Evolutionary conservation across 2,113 vertebrate genomes (phyloP).

Genomic region (Tenebrosternarchus preto): DNA sequence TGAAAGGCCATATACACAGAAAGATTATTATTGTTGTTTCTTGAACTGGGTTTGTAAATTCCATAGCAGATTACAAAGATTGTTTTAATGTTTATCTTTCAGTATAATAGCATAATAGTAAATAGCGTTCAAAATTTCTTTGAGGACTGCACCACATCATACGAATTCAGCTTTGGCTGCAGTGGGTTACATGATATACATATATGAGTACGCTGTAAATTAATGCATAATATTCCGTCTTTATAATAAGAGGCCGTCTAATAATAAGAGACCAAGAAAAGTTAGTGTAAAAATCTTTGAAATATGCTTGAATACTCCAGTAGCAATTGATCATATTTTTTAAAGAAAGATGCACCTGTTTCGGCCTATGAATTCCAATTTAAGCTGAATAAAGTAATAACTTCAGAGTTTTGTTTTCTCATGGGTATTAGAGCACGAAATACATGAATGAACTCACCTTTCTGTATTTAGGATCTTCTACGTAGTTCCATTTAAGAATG

Average conservation of each 20-base stretch:
- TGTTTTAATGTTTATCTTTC: neutral
- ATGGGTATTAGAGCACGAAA: neutral
- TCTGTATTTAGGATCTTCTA: neutral
- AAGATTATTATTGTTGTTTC: neutral
- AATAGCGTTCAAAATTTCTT: too few relatives aligned
- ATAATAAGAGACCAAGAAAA: neutral
- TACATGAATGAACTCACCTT: conserved; percentile 11
- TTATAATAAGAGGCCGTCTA: neutral
- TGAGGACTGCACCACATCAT: too few relatives aligned
- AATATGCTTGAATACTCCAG: too few relatives aligned
- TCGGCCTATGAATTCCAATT: neutral
- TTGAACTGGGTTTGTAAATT: neutral
- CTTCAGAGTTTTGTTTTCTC: neutral
- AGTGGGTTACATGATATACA: too few relatives aligned
- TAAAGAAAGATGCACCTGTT: neutral
- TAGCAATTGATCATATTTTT: too few relatives aligned
- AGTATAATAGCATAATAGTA: too few relatives aligned
- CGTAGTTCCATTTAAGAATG: neutral
- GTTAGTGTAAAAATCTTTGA: too few relatives aligned
- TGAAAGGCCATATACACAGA: conserved; percentile 13
- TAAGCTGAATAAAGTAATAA: neutral
- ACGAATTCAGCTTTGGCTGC: too few relatives aligned
- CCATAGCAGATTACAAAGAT: neutral
- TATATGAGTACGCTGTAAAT: too few relatives aligned
- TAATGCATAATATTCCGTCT: too few relatives aligned